Evolutionary conservation across 2,888 invertebrate genomes (phyloP), one percentile per base, ranked within the genome.

Genomic region (Stomorhina lunata): DNA sequence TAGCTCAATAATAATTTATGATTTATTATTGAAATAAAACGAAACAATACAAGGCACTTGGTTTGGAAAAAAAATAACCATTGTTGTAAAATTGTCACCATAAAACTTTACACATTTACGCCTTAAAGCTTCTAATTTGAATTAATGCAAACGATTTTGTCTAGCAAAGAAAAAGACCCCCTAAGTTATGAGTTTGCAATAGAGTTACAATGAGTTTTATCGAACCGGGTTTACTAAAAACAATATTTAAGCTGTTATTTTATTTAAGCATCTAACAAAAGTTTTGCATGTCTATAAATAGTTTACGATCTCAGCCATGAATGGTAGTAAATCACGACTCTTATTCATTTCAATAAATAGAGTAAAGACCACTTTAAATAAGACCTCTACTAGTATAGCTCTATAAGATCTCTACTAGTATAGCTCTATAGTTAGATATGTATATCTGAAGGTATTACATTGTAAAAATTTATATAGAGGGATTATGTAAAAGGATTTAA

Each of bases 271-370:
- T 43, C 15, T 27, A 40, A 77, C 12, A 57, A 68, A 43, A 43
- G 43, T 68, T 81, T 75, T 75, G 73, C 78, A 82, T 82, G 82
- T 82, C 82, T 79, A 75, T 82, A 66, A 79, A 82, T 79, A 82
- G 82, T 82, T 82, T 82, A 65, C 63, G 34, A 82, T 82, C 82
- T 82, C 69, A 79, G 63, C 63, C 82, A 71, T 82, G 73, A 75
- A 73, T 82, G 75, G 78, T 75, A 75, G 78, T 82, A 82, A 82
- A 82, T 82, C 82, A 82, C 82, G 82, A 82, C 61, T 77, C 32
- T 63, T 55, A 57, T 71, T 43, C 32, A 15, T 5, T 77, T 75
- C 5, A 66, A 43, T 73, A n/a, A n/a, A n/a, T n/a, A n/a, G n/a
- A n/a, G n/a, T 69, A 63, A 59, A 53, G 65, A 59, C 53, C 75